These are phyloP conservation scores for Mesaphorura yosii DNA, from an alignment of 1,140 invertebrate species.

Conservation along the genomic window DNA sequence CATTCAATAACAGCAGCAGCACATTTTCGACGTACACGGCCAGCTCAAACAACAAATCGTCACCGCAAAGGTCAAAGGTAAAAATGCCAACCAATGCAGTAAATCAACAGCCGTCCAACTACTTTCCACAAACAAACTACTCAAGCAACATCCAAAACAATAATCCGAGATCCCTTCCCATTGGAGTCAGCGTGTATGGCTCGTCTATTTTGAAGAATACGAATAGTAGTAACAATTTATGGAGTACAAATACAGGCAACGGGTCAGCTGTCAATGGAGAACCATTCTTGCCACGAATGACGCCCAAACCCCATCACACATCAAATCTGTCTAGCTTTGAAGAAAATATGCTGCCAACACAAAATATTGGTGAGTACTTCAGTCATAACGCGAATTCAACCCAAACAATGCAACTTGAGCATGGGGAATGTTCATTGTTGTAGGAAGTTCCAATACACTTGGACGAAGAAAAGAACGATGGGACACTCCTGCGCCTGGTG, in stretches of 20 bases:
- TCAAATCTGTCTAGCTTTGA: no score
- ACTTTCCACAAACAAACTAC: not conserved
- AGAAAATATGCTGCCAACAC: no score
- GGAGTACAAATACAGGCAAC: slow-evolving; percentile 8
- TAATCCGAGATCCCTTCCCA: slow-evolving; percentile 5
- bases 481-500: not conserved
- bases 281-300: slow-evolving; percentile 28
- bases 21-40: slow-evolving; percentile 1
- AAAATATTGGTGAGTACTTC: no score
- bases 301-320: slow-evolving; percentile 10
- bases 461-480: slow-evolving; percentile 16
- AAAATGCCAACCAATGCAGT: not conserved
- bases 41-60: no score
- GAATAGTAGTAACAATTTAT: slow-evolving; percentile 3
- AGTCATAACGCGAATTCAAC: no score
- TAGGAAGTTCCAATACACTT: no score
- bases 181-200: slow-evolving; percentile 16
- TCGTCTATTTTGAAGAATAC: slow-evolving; percentile 21
- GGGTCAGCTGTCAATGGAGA: slow-evolving; percentile 9
- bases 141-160: not conserved
- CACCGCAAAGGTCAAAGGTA: slow-evolving; percentile 12
- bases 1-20: not conserved
- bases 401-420: no score
- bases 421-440: no score
- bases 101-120: not conserved